Base-by-base conservation (phyloP, 2,113 vertebrate genomes). In the Seriola quinqueradiata region DNA sequence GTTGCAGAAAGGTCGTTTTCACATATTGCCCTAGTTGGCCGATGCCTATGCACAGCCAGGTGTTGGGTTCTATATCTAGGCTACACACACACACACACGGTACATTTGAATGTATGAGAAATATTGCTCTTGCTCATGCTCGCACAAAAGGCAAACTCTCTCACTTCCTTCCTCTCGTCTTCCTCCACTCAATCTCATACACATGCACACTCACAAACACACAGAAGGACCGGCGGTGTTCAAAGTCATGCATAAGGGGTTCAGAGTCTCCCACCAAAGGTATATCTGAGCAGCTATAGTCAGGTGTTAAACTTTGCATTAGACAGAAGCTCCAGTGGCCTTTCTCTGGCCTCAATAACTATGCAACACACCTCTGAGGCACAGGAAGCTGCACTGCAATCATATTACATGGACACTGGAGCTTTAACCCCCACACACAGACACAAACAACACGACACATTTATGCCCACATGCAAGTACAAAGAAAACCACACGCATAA, bases 231-330 rank as follows among this genome's bases (percentile, higher is more conserved):
- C 65, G 65, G 50, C 73, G n/a, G 52, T 60, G 63, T 80, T 82
- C 60, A 90, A 84, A 89, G 88, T 75, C 79, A 63, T 57, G 50
- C 71, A 77, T 66, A 74, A 17, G 83, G 40, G 36, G 44, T 19
- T 46, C 48, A 42, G 57, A 61, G 68, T 64, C 46, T 68, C 77
- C 68, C 60, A 86, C 74, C 64, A 83, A 60, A 87, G 32, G 28
- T 57, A 55, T 77, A 64, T 65, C 65, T 77, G 58, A 75, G 74
- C 67, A 77, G 83, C 88, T 80, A 85, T 74, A 78, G 83, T 83
- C 83, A 73, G 92, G 87, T 87, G 83, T 84, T 90, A 78, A 86
- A 89, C 88, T 73, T 28, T 83, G 89, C 82, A 84, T 89, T 86
- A 92, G 64, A 70, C 57, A 70, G 59, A 79, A 83, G 61, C 74